A percentile compares a stretch with the other conserved stretches of the same genome.
These are phyloP conservation scores for Chrysomela aeneicollis DNA, from an alignment of 2,888 invertebrate species.

Conservation along the genomic window DNA sequence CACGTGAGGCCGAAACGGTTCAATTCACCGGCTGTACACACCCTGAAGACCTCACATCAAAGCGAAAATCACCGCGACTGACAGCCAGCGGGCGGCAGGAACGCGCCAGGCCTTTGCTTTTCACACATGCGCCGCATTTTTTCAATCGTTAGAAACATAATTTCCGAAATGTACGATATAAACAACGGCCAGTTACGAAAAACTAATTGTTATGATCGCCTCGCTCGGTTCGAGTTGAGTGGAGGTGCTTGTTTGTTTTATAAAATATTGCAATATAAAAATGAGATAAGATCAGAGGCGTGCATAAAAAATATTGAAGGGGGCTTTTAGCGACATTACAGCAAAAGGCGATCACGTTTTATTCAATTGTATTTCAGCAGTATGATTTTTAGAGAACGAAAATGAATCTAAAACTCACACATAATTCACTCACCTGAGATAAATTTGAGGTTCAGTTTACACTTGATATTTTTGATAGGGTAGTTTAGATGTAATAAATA, in stretches of 20 bases:
- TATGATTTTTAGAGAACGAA: no score
- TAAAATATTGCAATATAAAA: not conserved
- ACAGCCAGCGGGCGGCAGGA: conserved; percentile 42
- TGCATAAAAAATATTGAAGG: not conserved
- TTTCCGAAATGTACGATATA: conserved; percentile 10
- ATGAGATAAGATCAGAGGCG: not conserved
- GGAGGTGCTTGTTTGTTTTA: not conserved
- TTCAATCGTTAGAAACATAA: conserved; percentile 14
- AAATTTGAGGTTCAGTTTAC: no score
- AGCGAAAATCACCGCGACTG: conserved; percentile 47
- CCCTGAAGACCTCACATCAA: conserved; percentile 45
- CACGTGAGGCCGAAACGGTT: conserved; percentile 26
- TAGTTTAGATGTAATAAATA: no score
- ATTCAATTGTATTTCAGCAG: no score
- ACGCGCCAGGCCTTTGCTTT: conserved; percentile 45
- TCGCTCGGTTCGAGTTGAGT: not conserved
- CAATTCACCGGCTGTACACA: conserved; percentile 41
- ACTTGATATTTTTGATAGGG: no score
- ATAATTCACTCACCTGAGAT: no score
- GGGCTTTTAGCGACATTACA: not conserved
- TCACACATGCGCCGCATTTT: conserved; percentile 43
- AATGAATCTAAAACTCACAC: no score
- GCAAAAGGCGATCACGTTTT: no score
- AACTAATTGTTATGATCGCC: not conserved
- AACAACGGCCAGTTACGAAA: conserved; percentile 1